A percentile compares a stretch with the other conserved stretches of the same genome.
These are phyloP conservation scores for Sphaeridia pumilis DNA, from an alignment of 2,888 invertebrate species.

Conservation along the genomic window DNA sequence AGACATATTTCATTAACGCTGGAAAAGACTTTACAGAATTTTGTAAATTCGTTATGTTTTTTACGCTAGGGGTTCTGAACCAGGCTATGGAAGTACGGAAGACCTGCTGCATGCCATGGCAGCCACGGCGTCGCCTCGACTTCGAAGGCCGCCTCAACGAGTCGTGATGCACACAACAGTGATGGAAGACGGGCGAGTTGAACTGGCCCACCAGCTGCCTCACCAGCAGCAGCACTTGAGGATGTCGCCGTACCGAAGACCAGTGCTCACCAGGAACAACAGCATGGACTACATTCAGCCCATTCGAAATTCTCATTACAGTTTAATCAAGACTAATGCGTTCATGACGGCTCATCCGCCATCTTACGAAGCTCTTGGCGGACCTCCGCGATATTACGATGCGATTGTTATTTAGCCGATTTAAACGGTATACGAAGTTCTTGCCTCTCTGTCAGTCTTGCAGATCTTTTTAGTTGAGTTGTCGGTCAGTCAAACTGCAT, in stretches of 20 bases:
- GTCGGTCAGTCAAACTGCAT: no score
- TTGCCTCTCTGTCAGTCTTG: no score
- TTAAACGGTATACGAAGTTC: no score
- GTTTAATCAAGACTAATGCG: no score
- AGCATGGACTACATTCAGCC: constrained; percentile 16
- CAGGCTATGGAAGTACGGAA: constrained; percentile 8
- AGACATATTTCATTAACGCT: neutral
- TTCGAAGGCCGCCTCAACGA: constrained; percentile 1
- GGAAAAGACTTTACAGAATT: neutral
- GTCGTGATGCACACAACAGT: constrained; percentile 12
- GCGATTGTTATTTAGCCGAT: constrained; percentile 14
- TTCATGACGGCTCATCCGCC: constrained; percentile 8
- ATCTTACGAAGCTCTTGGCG: constrained; percentile 11
- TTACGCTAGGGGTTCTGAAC: neutral
- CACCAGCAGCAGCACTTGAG: neutral
- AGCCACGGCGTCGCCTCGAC: constrained; percentile 15
- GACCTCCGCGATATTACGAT: constrained; percentile 13
- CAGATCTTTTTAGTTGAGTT: no score
- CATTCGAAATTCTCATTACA: no score
- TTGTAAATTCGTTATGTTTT: neutral
- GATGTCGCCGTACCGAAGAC: neutral
- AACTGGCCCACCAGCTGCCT: neutral
- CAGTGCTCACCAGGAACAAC: neutral
- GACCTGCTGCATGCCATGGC: no score
- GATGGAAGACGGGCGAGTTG: constrained; percentile 6